Evolutionary conservation across 2,113 vertebrate genomes (phyloP).

Genomic region (Semicossyphus pulcher): DNA sequence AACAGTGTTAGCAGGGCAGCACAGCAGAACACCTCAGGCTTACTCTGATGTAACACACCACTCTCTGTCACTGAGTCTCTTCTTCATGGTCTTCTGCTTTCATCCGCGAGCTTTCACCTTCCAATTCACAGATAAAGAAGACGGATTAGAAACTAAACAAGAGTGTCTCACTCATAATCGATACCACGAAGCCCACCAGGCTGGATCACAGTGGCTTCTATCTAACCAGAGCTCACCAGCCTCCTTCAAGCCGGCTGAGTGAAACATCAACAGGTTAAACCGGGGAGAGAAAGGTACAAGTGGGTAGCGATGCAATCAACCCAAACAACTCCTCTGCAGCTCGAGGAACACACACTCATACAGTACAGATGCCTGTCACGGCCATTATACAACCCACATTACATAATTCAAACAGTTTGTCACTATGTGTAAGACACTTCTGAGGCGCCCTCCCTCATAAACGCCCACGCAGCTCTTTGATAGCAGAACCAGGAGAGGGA

Average conservation of each 20-base stretch:
- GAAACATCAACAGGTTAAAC: slow-evolving; percentile 22
- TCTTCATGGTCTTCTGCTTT: slow-evolving; percentile 3
- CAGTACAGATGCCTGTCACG: slow-evolving; percentile 10
- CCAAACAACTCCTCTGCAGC: slow-evolving; percentile 59
- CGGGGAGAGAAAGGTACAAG: slow-evolving; percentile 15
- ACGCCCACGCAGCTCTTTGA: slow-evolving; percentile 70
- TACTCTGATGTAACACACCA: slow-evolving; percentile 1
- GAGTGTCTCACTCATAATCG: not conserved
- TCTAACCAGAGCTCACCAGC: slow-evolving; percentile 8
- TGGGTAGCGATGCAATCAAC: slow-evolving; percentile 39
- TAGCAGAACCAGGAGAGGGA: slow-evolving; percentile 49
- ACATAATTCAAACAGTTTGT: slow-evolving; percentile 63
- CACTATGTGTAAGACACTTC: slow-evolving; percentile 51
- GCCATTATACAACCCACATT: slow-evolving; percentile 66
- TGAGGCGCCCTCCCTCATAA: slow-evolving; percentile 48
- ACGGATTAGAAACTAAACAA: slow-evolving; percentile 12
- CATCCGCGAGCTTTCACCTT: slow-evolving; percentile 1
- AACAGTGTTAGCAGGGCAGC: slow-evolving; percentile 16
- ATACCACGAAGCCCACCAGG: slow-evolving; percentile 20
- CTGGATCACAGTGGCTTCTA: not conserved
- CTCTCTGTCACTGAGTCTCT: not conserved
- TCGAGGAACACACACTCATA: slow-evolving; percentile 18
- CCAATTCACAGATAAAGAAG: slow-evolving; percentile 20
- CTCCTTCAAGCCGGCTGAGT: slow-evolving; percentile 2
- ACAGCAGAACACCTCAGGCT: slow-evolving; percentile 25